Conservation (phyloP, 2,888 invertebrate species). For the Tanypteryx hageni region DNA sequence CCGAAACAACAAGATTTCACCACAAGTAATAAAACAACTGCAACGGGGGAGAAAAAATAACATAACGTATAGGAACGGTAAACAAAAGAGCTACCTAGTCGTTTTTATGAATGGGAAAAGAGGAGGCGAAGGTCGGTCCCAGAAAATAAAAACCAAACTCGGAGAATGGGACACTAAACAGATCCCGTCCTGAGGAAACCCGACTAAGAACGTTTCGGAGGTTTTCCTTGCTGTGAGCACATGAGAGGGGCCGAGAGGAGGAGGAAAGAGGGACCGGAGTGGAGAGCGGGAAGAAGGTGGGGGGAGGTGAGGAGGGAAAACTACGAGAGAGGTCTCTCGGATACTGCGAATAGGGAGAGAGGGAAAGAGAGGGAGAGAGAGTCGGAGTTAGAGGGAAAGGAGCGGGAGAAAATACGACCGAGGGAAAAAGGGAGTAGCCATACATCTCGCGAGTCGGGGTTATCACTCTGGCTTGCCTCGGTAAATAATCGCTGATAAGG, state of each 20-base stretch:
- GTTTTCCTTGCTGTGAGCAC: neutral
- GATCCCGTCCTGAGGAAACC: neutral
- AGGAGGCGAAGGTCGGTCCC: neutral
- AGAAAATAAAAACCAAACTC: neutral
- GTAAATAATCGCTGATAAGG: constrained; percentile 59
- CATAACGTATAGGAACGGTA: neutral
- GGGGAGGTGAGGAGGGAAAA: neutral
- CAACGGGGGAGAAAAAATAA: no score
- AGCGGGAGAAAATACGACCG: constrained; percentile 42
- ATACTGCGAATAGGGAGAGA: neutral
- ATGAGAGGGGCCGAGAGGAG: neutral
- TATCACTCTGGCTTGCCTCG: constrained; percentile 48
- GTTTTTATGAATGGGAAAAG: neutral
- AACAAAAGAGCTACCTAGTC: neutral
- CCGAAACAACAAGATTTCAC: no score
- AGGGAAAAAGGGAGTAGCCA: neutral
- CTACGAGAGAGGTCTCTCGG: neutral
- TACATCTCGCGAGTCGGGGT: constrained; percentile 38
- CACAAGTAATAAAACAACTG: no score
- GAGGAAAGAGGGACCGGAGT: neutral
- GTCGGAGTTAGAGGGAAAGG: neutral
- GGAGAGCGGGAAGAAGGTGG: neutral
- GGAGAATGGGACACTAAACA: neutral
- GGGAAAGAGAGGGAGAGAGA: neutral
- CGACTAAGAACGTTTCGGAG: neutral